phyloP scores from a whole-genome alignment of 1,140 invertebrate genomes.

The Aphaenogaster ashmeadi region DNA sequence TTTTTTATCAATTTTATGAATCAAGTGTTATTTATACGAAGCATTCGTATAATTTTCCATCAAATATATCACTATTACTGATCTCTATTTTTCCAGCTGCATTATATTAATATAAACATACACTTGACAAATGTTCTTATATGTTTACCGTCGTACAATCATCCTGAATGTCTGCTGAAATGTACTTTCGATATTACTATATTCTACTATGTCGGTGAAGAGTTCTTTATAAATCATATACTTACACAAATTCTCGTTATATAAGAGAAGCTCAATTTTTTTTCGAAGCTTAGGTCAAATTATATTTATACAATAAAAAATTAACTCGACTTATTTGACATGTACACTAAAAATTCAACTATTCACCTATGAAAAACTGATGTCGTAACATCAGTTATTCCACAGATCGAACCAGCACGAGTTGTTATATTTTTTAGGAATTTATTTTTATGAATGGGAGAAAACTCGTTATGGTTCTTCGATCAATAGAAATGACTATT shows the following conservation, averaged over 20 bases:
- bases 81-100: neutral
- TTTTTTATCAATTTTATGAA: neutral
- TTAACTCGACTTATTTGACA: constrained; percentile 30
- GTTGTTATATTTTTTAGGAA: constrained; percentile 48
- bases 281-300: constrained; percentile 40
- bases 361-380: constrained; percentile 13
- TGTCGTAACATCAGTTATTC: neutral
- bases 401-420: neutral
- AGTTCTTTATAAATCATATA: constrained; percentile 52
- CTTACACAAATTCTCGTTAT: constrained; percentile 45
- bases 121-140: constrained; percentile 69
- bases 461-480: constrained; percentile 29
- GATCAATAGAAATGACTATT: constrained; percentile 46
- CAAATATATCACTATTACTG: constrained; percentile 1
- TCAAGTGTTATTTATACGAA: constrained; percentile 17
- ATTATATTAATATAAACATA: constrained; percentile 48
- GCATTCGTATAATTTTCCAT: neutral
- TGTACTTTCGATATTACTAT: constrained; percentile 57
- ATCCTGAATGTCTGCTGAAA: constrained; percentile 68
- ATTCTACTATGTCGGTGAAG: constrained; percentile 20
- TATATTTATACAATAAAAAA: constrained; percentile 51
- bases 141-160: constrained; percentile 72
- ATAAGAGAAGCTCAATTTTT: constrained; percentile 55
- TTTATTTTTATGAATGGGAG: constrained; percentile 26
- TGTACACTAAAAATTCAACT: constrained; percentile 24